Percentiles rank a stretch among this genome's conserved stretches.
phyloP scores from a whole-genome alignment of 2,888 invertebrate species.

The Nezara viridula region DNA sequence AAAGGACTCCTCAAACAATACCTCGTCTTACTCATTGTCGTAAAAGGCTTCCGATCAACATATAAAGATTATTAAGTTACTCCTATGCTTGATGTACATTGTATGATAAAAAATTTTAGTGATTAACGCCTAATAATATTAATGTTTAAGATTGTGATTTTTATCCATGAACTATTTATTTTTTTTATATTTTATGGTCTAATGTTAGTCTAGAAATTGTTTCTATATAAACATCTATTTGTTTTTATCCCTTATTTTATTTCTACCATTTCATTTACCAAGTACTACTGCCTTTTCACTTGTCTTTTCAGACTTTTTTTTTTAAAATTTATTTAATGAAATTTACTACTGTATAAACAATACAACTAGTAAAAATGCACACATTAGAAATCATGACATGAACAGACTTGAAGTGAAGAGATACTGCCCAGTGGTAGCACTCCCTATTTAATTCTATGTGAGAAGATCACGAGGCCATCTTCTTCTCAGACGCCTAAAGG shows the following conservation, averaged over 20 bases:
- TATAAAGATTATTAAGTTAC: constrained; percentile 9
- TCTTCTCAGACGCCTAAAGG: no score
- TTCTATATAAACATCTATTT: constrained; percentile 21
- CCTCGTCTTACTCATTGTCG: constrained; percentile 33
- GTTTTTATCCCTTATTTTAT: neutral
- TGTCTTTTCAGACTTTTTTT: neutral
- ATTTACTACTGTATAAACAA: no score
- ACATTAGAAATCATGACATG: no score
- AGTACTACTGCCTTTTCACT: neutral
- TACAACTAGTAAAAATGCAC: no score
- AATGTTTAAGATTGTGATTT: constrained; percentile 39
- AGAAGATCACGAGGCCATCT: no score
- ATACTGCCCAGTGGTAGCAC: no score
- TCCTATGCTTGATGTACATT: neutral
- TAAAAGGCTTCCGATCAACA: constrained; percentile 44
- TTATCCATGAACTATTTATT: constrained; percentile 30
- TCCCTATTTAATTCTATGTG: no score
- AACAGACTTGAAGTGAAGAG: no score
- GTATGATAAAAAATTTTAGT: neutral
- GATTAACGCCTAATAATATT: neutral
- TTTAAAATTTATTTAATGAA: no score
- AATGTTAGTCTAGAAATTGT: constrained; percentile 1
- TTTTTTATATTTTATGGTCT: constrained; percentile 27
- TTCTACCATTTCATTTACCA: neutral
- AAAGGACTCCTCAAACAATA: constrained; percentile 26